phyloP scores from a whole-genome alignment of 2,113 vertebrate species.

The Otocyon megalotis region DNA sequence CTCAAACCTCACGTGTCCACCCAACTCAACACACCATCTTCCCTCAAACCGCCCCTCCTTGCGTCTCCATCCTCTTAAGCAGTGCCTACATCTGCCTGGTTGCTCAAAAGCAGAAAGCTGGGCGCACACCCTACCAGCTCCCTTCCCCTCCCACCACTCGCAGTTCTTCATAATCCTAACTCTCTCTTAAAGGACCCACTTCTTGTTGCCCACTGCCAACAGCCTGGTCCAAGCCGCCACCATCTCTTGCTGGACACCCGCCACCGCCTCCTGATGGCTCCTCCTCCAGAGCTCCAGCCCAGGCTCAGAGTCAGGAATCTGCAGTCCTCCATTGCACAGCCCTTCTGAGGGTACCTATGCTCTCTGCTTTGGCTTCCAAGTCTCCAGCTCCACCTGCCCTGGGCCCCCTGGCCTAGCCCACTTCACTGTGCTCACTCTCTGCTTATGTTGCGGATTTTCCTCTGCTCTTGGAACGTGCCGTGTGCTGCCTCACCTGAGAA shows the following conservation, averaged over 20 bases:
- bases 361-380: not conserved
- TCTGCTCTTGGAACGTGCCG: not conserved
- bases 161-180: not conserved
- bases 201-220: conserved; percentile 46
- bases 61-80: not conserved
- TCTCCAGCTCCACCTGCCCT: not conserved
- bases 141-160: not conserved
- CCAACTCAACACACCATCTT: not conserved
- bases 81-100: not conserved
- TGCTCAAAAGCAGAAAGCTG: not conserved
- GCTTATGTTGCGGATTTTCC: not conserved
- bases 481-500: not conserved
- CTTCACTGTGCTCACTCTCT: not conserved
- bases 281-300: conserved; percentile 48
- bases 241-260: conserved; percentile 15
- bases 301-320: not conserved
- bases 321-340: not conserved
- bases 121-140: not conserved
- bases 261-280: conserved; percentile 62
- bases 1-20: too few relatives aligned
- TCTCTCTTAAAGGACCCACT: conserved; percentile 14
- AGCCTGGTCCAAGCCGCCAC: conserved; percentile 64
- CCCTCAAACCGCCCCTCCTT: not conserved
- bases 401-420: not conserved
- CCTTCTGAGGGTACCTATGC: not conserved